A percentile compares a stretch with the other conserved stretches of the same genome.
Evolutionary conservation across 2,888 invertebrate genomes (phyloP).

Genomic region (Clitarchus hookeri): DNA sequence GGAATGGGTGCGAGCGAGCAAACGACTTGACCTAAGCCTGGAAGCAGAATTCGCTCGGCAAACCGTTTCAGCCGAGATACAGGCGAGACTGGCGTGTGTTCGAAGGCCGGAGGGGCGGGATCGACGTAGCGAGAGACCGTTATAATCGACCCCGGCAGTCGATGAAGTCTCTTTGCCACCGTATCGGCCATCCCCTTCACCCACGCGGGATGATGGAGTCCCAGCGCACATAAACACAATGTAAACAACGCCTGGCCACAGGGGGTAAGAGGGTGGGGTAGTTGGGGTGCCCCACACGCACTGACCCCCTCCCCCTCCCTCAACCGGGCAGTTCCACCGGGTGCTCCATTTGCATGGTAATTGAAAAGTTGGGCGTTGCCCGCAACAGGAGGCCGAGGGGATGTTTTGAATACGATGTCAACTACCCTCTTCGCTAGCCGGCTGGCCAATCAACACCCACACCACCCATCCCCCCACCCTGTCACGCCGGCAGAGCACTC

Average conservation of each 20-base stretch:
- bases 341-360: constrained; percentile 25
- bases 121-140: background rate
- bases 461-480: too few relatives aligned
- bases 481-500: too few relatives aligned
- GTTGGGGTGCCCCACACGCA: background rate
- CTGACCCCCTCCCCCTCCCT: background rate
- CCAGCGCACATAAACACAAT: background rate
- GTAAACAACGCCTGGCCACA: background rate
- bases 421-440: background rate
- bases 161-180: constrained; percentile 10
- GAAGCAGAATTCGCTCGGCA: too few relatives aligned
- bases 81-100: too few relatives aligned
- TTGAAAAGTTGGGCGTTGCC: constrained; percentile 23
- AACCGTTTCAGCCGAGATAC: too few relatives aligned
- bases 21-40: too few relatives aligned
- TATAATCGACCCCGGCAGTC: background rate
- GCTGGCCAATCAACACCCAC: background rate
- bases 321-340: background rate
- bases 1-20: too few relatives aligned
- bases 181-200: background rate
- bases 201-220: background rate
- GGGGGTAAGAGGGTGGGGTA: background rate
- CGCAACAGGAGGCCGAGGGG: background rate
- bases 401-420: constrained; percentile 14
- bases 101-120: too few relatives aligned